Conservation (phyloP, 2,797 vertebrate genomes). For the Halcyon badia region DNA sequence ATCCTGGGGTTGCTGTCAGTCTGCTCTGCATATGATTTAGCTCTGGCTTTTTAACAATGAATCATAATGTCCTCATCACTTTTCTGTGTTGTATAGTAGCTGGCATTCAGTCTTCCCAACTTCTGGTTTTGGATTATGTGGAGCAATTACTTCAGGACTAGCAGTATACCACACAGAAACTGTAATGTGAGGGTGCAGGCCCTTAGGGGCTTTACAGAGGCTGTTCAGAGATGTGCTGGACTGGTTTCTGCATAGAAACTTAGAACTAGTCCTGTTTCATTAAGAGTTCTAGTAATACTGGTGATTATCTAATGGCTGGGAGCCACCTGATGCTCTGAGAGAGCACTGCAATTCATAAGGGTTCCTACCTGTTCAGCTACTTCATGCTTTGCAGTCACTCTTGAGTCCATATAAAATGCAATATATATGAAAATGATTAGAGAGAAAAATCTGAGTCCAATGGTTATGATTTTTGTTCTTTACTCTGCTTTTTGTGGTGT, state of each 20-base stretch:
- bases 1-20: conserved; percentile 19
- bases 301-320: neutral
- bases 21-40: conserved; percentile 44
- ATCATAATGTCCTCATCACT: conserved; percentile 7
- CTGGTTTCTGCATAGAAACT: neutral
- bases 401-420: neutral
- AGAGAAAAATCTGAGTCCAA: neutral
- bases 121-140: neutral
- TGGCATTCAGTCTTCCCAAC: conserved; percentile 18
- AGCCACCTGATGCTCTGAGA: neutral
- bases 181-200: neutral
- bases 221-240: neutral
- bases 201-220: neutral
- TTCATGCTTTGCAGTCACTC: neutral
- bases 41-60: conserved; percentile 1
- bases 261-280: neutral
- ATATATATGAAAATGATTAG: neutral
- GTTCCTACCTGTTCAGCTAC: neutral
- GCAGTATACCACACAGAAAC: neutral
- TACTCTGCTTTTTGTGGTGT: neutral
- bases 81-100: neutral
- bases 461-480: neutral
- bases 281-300: neutral
- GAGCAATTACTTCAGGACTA: neutral
- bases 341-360: neutral